These are phyloP conservation scores for Pipra filicauda DNA, from an alignment of 2,113 vertebrate genomes.

Conservation along the genomic window DNA sequence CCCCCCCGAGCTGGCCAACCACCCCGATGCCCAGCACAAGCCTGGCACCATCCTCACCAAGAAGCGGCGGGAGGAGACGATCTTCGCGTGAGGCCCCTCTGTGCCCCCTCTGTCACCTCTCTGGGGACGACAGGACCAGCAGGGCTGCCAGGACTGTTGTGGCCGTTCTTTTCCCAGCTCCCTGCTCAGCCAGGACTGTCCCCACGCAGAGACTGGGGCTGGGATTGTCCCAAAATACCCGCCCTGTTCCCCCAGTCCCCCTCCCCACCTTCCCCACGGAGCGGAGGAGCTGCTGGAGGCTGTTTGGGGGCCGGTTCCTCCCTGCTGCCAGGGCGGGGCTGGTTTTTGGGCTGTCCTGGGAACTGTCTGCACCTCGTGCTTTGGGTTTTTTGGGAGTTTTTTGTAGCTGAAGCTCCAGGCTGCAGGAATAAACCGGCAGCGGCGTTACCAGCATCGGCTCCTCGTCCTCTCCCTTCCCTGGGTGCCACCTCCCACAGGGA, in stretches of 20 bases:
- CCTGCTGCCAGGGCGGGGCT: not conserved
- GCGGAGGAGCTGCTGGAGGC: not conserved
- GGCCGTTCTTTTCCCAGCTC: not conserved
- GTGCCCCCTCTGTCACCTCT: not conserved
- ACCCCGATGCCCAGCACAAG: constrained; percentile 97
- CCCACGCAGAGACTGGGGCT: not conserved
- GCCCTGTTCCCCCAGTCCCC: not conserved
- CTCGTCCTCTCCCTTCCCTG: not conserved
- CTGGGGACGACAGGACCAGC: not conserved
- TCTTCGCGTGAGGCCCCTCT: constrained; percentile 84
- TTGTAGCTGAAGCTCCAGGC: constrained; percentile 2
- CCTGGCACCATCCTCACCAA: constrained; percentile 98
- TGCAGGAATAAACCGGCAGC: constrained; percentile 35
- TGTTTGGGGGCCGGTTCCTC: not conserved
- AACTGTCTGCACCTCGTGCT: not conserved
- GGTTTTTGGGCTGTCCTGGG: not conserved
- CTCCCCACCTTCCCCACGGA: not conserved
- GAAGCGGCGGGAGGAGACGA: constrained; percentile 96
- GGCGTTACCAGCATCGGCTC: accelerated
- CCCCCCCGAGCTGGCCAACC: constrained; percentile 93
- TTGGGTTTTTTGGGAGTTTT: not conserved
- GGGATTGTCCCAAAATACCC: not conserved
- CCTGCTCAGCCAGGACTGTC: not conserved
- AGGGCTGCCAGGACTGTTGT: not conserved
- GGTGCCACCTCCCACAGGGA: not conserved